Evolutionary conservation across 1,140 invertebrate species (phyloP).

Genomic region (Lamellibrachia luymesi): DNA sequence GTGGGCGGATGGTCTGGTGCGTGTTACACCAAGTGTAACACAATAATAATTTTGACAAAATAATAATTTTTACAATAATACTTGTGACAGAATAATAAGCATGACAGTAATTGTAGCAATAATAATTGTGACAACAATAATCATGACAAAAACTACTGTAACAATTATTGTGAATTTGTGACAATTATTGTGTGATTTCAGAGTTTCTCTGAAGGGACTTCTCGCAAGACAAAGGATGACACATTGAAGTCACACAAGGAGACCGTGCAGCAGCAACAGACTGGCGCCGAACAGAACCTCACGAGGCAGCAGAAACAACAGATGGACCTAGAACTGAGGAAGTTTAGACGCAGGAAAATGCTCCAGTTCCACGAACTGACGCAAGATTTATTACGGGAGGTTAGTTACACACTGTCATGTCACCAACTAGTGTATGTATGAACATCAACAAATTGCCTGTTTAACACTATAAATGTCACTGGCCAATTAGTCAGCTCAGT

Average conservation of each 20-base stretch:
- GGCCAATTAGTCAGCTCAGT: too few relatives aligned
- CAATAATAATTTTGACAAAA: too few relatives aligned
- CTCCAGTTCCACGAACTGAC: constrained; percentile 83
- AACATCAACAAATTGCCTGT: too few relatives aligned
- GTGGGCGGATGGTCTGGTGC: neutral
- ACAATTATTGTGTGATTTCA: constrained; percentile 48
- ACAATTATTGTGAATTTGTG: too few relatives aligned
- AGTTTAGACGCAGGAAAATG: constrained; percentile 88
- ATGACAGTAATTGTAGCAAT: too few relatives aligned
- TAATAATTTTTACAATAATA: too few relatives aligned
- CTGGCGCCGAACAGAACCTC: constrained; percentile 83
- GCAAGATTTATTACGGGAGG: constrained; percentile 86
- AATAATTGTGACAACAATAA: too few relatives aligned
- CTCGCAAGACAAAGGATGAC: constrained; percentile 87
- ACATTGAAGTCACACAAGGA: constrained; percentile 82
- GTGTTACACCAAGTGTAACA: too few relatives aligned
- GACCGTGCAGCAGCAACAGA: constrained; percentile 82
- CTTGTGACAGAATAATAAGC: too few relatives aligned
- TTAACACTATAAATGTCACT: too few relatives aligned
- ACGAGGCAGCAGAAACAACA: constrained; percentile 85
- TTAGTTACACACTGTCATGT: constrained; percentile 46
- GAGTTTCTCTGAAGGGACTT: constrained; percentile 86
- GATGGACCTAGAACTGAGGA: constrained; percentile 77
- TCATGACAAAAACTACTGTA: too few relatives aligned
- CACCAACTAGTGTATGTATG: too few relatives aligned